Evolutionary conservation across 2,888 invertebrate genomes (phyloP).

Genomic region (Lasioglossum malachurum): DNA sequence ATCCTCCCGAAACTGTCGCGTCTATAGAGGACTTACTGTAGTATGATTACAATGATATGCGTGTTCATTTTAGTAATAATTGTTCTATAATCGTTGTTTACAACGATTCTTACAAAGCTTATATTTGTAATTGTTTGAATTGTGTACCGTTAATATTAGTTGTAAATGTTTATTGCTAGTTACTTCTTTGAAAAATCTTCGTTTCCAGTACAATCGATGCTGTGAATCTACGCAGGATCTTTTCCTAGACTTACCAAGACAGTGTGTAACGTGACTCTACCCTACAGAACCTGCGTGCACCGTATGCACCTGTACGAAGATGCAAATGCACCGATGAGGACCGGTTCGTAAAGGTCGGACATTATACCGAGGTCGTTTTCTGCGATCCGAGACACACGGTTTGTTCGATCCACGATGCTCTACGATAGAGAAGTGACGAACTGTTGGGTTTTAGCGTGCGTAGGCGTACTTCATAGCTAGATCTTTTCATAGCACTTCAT

Average conservation of each 20-base stretch:
- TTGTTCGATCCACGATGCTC: conserved; percentile 35
- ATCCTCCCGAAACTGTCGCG: too few relatives aligned
- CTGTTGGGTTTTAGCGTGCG: not conserved
- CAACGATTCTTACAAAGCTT: too few relatives aligned
- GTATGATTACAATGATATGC: too few relatives aligned
- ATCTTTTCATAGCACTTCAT: not conserved
- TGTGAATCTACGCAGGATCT: not conserved
- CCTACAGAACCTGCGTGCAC: conserved; percentile 20
- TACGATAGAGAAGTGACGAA: conserved; percentile 12
- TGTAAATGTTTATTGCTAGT: too few relatives aligned
- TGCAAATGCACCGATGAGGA: conserved; percentile 63
- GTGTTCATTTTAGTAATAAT: too few relatives aligned
- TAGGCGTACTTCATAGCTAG: not conserved
- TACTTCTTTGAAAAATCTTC: not conserved
- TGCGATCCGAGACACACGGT: conserved; percentile 47
- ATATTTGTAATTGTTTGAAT: too few relatives aligned
- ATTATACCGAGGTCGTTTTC: conserved; percentile 73
- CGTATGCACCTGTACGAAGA: conserved; percentile 68
- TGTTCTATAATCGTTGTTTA: too few relatives aligned
- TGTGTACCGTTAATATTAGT: too few relatives aligned
- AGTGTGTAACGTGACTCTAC: conserved; percentile 5
- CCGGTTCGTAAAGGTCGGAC: conserved; percentile 75
- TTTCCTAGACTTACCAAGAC: not conserved
- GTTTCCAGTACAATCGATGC: not conserved
- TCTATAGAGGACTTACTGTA: too few relatives aligned